phyloP scores from a whole-genome alignment of 2,888 invertebrate species.

The Parascotia fuliginaria region DNA sequence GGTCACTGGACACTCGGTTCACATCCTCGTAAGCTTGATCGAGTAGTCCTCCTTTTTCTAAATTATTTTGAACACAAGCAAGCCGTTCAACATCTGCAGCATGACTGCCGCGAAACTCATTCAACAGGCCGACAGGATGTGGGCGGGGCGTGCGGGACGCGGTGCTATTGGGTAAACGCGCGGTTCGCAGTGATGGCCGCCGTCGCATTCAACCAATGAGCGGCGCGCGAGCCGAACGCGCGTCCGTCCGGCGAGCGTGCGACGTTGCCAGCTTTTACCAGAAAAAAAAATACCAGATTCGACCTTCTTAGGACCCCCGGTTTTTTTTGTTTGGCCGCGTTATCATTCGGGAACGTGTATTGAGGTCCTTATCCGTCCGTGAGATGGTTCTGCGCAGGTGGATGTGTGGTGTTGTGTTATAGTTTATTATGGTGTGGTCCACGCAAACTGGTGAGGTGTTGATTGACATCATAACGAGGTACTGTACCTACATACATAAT shows the following conservation, averaged over 20 bases:
- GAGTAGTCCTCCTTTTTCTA: constrained; percentile 37
- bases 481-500: constrained; percentile 51
- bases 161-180: constrained; percentile 75
- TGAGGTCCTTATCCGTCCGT: constrained; percentile 77
- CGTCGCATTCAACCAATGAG: constrained; percentile 82
- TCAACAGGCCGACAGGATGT: constrained; percentile 79
- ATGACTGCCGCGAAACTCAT: constrained; percentile 79
- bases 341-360: constrained; percentile 81
- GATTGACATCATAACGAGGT: constrained; percentile 82
- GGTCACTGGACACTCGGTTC: constrained; percentile 44
- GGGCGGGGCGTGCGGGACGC: constrained; percentile 84
- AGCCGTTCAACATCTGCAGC: constrained; percentile 53
- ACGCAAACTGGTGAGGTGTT: constrained; percentile 80
- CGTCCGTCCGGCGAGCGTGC: constrained; percentile 77
- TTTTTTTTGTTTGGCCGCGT: constrained; percentile 84
- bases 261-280: constrained; percentile 82
- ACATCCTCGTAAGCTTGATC: constrained; percentile 38
- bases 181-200: constrained; percentile 79
- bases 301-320: constrained; percentile 84
- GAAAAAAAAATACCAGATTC: constrained; percentile 84
- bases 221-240: constrained; percentile 81
- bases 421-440: constrained; percentile 84
- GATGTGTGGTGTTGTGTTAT: constrained; percentile 70
- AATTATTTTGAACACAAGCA: constrained; percentile 48
- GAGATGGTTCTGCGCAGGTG: constrained; percentile 79